A percentile compares a stretch with the other conserved stretches of the same genome.
Conservation (phyloP, 2,888 invertebrate genomes). For the Electrophaes corylata region DNA sequence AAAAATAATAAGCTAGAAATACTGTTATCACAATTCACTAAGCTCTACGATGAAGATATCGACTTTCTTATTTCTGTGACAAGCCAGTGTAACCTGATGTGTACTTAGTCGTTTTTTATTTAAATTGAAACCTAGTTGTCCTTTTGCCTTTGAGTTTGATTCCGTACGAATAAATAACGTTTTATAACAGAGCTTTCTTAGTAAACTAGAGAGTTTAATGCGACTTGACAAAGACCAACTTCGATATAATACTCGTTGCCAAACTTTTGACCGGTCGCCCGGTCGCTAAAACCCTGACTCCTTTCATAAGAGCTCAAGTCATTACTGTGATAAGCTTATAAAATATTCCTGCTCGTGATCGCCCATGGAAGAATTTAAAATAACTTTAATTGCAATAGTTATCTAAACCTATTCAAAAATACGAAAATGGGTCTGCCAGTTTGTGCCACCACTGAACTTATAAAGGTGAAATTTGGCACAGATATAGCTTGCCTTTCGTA, state of each 20-base stretch:
- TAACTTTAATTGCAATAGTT: constrained; percentile 3
- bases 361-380: constrained; percentile 6
- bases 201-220: constrained; percentile 40
- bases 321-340: constrained; percentile 15
- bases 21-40: constrained; percentile 8
- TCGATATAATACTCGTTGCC: constrained; percentile 30
- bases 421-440: too few species aligned
- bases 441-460: too few species aligned
- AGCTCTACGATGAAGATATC: constrained; percentile 6
- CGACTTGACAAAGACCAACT: constrained; percentile 39
- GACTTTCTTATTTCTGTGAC: constrained; percentile 16
- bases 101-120: neutral
- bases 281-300: constrained; percentile 15
- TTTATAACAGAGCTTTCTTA: constrained; percentile 21
- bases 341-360: constrained; percentile 2
- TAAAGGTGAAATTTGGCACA: too few species aligned
- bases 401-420: neutral
- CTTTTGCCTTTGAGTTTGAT: neutral
- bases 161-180: neutral
- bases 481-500: neutral
- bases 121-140: neutral
- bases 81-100: neutral
- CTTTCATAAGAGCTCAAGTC: constrained; percentile 26
- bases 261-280: constrained; percentile 26
- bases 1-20: constrained; percentile 48